These are phyloP conservation scores for Phrynocephalus vlangalii DNA, from an alignment of 2,797 vertebrate genomes.

Conservation along the genomic window DNA sequence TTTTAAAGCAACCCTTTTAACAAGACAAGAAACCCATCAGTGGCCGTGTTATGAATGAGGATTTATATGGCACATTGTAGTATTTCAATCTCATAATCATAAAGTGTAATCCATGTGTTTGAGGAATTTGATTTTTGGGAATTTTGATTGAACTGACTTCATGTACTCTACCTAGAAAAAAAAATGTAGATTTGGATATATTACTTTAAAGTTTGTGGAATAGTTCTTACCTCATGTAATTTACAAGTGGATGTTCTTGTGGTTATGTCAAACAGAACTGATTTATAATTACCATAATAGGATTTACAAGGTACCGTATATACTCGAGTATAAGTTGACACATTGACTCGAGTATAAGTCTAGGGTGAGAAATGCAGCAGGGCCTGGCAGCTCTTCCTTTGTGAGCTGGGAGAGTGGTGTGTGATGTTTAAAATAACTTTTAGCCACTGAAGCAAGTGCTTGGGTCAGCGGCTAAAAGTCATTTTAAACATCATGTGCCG, in stretches of 20 bases:
- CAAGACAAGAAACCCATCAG: background rate
- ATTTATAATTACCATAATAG: too few species aligned
- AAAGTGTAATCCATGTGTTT: background rate
- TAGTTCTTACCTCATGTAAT: background rate
- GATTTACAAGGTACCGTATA: too few species aligned
- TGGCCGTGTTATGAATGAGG: background rate
- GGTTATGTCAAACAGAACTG: too few species aligned
- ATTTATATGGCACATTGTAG: background rate
- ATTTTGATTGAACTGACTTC: background rate
- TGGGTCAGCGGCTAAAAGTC: too few species aligned
- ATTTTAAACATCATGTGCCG: too few species aligned
- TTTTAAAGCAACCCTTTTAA: background rate
- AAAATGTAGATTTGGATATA: background rate
- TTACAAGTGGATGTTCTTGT: background rate
- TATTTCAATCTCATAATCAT: background rate
- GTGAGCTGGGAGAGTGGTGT: too few species aligned
- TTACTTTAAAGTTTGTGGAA: background rate
- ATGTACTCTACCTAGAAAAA: background rate
- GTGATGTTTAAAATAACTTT: too few species aligned
- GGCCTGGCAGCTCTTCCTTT: too few species aligned
- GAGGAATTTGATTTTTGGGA: background rate
- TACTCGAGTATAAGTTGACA: too few species aligned
- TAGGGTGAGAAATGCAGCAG: too few species aligned
- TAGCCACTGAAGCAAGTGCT: too few species aligned
- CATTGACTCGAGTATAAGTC: too few species aligned